Evolutionary conservation across 2,888 invertebrate genomes (phyloP).

Genomic region (Phengaris arion): DNA sequence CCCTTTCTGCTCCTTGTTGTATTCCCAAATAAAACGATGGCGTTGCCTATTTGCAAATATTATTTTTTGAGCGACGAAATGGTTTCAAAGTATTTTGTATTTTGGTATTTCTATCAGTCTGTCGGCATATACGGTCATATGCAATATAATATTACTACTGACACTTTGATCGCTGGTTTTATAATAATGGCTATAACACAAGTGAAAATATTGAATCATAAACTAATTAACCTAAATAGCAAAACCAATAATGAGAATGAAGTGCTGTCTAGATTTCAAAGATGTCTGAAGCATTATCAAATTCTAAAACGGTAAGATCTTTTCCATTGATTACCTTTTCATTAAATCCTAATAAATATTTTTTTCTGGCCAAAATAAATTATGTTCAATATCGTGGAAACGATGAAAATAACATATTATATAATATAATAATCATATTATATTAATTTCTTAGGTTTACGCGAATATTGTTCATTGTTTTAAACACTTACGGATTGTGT

Average conservation of each 20-base stretch:
- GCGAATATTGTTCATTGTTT: too few species aligned
- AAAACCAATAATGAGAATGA: conserved; percentile 36
- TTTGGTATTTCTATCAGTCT: conserved; percentile 57
- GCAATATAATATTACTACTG: conserved; percentile 58
- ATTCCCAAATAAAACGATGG: conserved; percentile 43
- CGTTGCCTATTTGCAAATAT: conserved; percentile 62
- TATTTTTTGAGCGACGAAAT: conserved; percentile 57
- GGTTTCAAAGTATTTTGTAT: conserved; percentile 49
- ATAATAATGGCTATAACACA: conserved; percentile 54
- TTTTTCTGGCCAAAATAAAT: too few species aligned
- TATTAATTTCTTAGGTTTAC: too few species aligned
- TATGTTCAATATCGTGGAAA: too few species aligned
- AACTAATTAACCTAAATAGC: conserved; percentile 48
- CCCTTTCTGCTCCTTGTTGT: conserved; percentile 50
- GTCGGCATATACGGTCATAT: conserved; percentile 61
- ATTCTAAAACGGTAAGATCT: conserved; percentile 51
- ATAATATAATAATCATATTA: too few species aligned
- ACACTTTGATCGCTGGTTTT: conserved; percentile 58
- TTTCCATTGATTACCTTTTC: too few species aligned
- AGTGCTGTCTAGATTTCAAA: conserved; percentile 27
- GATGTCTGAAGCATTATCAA: conserved; percentile 53
- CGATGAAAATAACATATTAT: too few species aligned
- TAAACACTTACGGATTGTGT: too few species aligned
- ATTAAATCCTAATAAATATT: too few species aligned
- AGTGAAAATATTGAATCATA: conserved; percentile 51